These are phyloP conservation scores for Chondrosia reniformis DNA, from an alignment of 37 sponge, comb jelly and placozoan species.

Conservation along the genomic window DNA sequence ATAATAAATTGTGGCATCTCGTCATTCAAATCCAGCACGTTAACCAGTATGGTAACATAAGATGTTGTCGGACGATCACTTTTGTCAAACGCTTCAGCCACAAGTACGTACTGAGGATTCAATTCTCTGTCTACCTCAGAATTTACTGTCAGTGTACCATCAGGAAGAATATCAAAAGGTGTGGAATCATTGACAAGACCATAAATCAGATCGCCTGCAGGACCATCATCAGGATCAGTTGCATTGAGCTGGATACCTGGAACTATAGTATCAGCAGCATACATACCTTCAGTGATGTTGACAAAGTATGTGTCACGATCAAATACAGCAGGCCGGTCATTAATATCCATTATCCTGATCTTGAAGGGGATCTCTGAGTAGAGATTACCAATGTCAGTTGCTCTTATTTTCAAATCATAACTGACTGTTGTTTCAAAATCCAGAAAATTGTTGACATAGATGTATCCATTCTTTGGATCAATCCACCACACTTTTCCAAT, in stretches of 20 bases:
- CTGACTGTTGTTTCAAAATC: constrained; percentile 43
- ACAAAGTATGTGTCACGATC: constrained; percentile 13
- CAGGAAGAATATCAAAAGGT: constrained; percentile 23
- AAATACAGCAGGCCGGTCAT: constrained; percentile 58
- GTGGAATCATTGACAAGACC: constrained; percentile 16
- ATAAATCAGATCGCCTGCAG: constrained; percentile 30
- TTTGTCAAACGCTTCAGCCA: constrained; percentile 11
- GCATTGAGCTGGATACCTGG: constrained; percentile 37
- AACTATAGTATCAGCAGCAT: background rate
- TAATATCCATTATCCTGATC: constrained; percentile 40
- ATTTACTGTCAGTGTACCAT: constrained; percentile 28
- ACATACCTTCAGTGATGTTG: constrained; percentile 27
- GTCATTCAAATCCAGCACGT: constrained; percentile 66
- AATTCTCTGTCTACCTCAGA: constrained; percentile 42
- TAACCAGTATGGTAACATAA: constrained; percentile 22
- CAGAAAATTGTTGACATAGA: constrained; percentile 20
- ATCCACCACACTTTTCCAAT: constrained; percentile 42
- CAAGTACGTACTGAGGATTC: background rate
- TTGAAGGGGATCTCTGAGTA: background rate
- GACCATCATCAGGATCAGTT: constrained; percentile 35
- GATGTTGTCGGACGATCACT: background rate
- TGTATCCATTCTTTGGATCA: constrained; percentile 52
- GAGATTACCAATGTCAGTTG: constrained; percentile 61
- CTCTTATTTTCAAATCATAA: constrained; percentile 50
- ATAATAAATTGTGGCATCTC: constrained; percentile 44